Base-by-base conservation (phyloP, 2,888 invertebrate genomes). In the Omphaloscelis lunosa region DNA sequence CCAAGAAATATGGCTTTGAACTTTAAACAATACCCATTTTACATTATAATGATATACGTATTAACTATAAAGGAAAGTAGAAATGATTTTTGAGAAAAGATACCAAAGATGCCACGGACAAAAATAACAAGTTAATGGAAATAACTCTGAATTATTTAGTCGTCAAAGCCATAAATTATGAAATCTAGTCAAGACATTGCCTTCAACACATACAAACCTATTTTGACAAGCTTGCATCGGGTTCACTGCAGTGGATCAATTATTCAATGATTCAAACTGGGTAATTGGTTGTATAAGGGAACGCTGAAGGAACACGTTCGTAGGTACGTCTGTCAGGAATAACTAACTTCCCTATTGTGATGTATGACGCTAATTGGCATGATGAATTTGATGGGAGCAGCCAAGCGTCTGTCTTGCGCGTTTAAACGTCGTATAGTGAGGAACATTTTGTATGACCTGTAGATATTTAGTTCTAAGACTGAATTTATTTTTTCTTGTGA, bases 341-440 rank as follows among this genome's bases (percentile, higher is more conserved):
- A 56, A 72, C 20, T 68, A 67, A 71, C 34, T 67, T 58, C 45
- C 66, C 63, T 62, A 74, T 84, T 75, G 53, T 77, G n/a, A 72
- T 59, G 39, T 71, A 63, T 74, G 82, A 85, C 68, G 68, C 58
- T 85, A 85, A 85, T 85, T 85, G 73, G 73, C 71, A 58, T 74
- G 63, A 74, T 34, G 39, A 58, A 67, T 53, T 41, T 59, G 63
- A 67, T 48, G 69, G 56, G 6, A 27, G 45, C 48, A 75, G 29
- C 66, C 39, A 58, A 85, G 70, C 53, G 68, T 70, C 15, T 20
- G 48, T 63, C 48, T 79, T 48, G 23, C 12, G 39, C 59, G 29
- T 34, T 59, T 23, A 56, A 62, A 41, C 3, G 23, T 17, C 41
- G 15, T 39, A 58, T 41, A 27, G 0, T 11, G 29, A 5, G 27